A percentile compares a stretch with the other conserved stretches of the same genome.
These are phyloP conservation scores for Anguilla japonica DNA, from an alignment of 2,113 vertebrate species.

Conservation along the genomic window DNA sequence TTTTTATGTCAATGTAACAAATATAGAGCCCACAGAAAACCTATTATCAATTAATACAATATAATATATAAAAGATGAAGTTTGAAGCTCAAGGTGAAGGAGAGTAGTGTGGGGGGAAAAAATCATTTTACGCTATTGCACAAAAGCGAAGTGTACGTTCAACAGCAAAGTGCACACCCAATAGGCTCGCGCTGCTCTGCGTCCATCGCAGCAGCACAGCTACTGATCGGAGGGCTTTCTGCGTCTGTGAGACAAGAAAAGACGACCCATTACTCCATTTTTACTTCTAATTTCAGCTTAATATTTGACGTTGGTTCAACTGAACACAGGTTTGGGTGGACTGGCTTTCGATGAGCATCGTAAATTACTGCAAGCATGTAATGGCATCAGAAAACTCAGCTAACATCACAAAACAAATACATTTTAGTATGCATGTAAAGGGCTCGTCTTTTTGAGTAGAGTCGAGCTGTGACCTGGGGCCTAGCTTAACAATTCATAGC, in stretches of 20 bases:
- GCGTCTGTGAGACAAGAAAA: constrained; percentile 67
- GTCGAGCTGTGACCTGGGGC: not conserved
- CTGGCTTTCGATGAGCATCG: no score
- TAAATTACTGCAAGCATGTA: not conserved
- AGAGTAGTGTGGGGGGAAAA: not conserved
- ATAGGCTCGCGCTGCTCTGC: constrained; percentile 11
- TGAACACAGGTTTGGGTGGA: not conserved
- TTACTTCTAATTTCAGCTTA: not conserved
- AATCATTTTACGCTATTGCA: constrained; percentile 53
- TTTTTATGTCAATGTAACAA: not conserved
- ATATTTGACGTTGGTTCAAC: no score
- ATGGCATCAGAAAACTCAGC: not conserved
- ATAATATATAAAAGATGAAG: constrained; percentile 39
- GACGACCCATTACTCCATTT: constrained; percentile 1
- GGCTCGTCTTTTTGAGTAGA: not conserved
- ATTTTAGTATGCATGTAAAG: no score
- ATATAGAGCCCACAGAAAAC: not conserved
- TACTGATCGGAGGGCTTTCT: constrained; percentile 76
- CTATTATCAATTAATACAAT: constrained; percentile 27
- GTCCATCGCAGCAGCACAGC: not conserved
- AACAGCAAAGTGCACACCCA: constrained; percentile 26
- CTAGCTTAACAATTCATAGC: not conserved
- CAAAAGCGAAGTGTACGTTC: constrained; percentile 47
- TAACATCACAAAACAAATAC: no score
- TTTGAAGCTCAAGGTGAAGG: no score